Base-by-base conservation (phyloP, 2,888 invertebrate genomes). In the Eristalinus aeneus region DNA sequence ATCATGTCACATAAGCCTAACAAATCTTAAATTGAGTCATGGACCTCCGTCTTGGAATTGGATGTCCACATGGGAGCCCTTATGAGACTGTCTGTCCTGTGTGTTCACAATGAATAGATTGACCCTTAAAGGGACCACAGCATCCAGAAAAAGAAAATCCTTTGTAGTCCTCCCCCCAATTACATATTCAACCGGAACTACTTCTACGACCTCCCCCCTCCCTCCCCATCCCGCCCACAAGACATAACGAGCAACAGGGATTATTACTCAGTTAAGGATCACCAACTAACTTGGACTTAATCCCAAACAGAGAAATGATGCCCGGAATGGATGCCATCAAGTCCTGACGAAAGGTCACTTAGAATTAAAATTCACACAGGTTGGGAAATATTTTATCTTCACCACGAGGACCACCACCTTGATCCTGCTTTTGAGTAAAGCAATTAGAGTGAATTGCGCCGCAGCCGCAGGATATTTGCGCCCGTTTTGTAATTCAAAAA, bases 1-100 rank as follows among this genome's bases (percentile, higher is more conserved):
- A 85, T 85, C 85, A 81, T 73, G 85, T 77, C 69, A 80, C 83
- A 77, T 72, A 77, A 60, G 63, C 36, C 56, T 56, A 69, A 34
- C 60, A 73, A 53, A 56, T 64, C 46, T 75, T 32, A 54, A 60
- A 80, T 80, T 79, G 79, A 80, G 75, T 71, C 84, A 84, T 72
- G 31, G 65, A 58, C 34, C 53, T 27, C 32, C 39, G 20, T 81
- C 72, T 71, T 80, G 76, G 53, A 80, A 80, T 85, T 84, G 71
- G 75, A 79, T 84, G 75, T 84, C 74, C 10, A 23, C 12, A 12
- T 79, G 23, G 22, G 75, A 34, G 53, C 46, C 46, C 34, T 27
- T 58, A 32, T 34, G 81, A 65, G 27, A 75, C 46, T 76, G 72
- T 39, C 46, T 61, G 56, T 63, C 39, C 1, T n/a, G n/a, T n/a